A percentile compares a stretch with the other conserved stretches of the same genome.
These are phyloP conservation scores for Crocodylus rhombifer DNA, from an alignment of 2,797 vertebrate species.

Conservation along the genomic window DNA sequence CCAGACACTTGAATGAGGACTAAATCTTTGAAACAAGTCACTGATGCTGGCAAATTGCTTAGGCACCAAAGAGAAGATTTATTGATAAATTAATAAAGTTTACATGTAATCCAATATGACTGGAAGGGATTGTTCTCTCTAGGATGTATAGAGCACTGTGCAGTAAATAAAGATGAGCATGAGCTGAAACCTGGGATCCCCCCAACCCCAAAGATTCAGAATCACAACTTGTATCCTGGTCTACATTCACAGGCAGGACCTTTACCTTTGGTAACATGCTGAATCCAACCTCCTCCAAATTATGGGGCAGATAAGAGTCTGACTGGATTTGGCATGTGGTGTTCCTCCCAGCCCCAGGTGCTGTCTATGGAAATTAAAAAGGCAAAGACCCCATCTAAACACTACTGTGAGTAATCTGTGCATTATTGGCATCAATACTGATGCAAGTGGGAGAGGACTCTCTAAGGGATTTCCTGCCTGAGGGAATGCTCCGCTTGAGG, in stretches of 20 bases:
- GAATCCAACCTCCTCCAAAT: neutral
- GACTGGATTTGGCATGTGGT: neutral
- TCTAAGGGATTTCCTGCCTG: neutral
- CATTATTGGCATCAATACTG: neutral
- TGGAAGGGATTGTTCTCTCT: neutral
- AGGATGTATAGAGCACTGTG: neutral
- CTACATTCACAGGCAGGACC: neutral
- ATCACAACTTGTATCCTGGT: too few species aligned
- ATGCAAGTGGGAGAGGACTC: neutral
- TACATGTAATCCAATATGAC: neutral
- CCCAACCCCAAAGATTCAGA: rapidly evolving
- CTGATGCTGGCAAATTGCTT: neutral
- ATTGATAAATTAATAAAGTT: neutral
- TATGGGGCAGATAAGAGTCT: neutral
- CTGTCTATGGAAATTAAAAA: neutral
- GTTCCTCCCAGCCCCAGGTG: neutral
- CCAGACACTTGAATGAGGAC: neutral
- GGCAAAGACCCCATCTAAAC: neutral
- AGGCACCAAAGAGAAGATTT: neutral
- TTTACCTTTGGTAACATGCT: neutral
- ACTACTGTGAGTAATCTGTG: neutral
- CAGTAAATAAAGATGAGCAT: neutral
- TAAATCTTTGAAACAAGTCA: neutral
- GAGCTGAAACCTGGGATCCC: rapidly evolving
- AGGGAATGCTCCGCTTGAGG: neutral